These are phyloP conservation scores for Laticauda laticaudata DNA, from an alignment of 2,113 vertebrate species.

Conservation along the genomic window DNA sequence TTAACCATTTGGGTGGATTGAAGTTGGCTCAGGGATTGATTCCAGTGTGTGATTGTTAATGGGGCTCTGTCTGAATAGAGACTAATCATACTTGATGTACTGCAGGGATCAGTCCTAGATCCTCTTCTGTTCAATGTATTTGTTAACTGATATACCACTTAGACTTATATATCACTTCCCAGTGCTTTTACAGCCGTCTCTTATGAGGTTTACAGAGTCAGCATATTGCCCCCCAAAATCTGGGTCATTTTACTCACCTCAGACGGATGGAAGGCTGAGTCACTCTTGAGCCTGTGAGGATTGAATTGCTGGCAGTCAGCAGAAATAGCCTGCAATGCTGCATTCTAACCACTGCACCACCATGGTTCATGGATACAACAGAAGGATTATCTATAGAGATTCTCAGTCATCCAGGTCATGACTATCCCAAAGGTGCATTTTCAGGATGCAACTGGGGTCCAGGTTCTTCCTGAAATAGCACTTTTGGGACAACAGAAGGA, in stretches of 20 bases:
- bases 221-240: neutral
- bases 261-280: neutral
- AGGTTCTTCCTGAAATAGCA: no score
- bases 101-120: neutral
- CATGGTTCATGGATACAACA: neutral
- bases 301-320: neutral
- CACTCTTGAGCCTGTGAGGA: neutral
- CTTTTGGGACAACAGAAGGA: neutral
- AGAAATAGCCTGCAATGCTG: neutral
- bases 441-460: no score
- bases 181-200: neutral
- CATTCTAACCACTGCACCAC: neutral
- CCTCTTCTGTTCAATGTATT: neutral
- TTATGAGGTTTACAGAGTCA: neutral
- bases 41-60: neutral
- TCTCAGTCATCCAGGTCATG: no score
- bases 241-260: neutral
- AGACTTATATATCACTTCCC: neutral
- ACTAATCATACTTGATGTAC: neutral
- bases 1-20: neutral
- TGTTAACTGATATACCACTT: neutral
- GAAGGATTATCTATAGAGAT: neutral
- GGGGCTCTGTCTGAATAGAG: neutral
- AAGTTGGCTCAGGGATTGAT: neutral
- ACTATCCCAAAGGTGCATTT: no score